Conservation (phyloP, 2,797 vertebrate species). For the Lithobates pipiens region DNA sequence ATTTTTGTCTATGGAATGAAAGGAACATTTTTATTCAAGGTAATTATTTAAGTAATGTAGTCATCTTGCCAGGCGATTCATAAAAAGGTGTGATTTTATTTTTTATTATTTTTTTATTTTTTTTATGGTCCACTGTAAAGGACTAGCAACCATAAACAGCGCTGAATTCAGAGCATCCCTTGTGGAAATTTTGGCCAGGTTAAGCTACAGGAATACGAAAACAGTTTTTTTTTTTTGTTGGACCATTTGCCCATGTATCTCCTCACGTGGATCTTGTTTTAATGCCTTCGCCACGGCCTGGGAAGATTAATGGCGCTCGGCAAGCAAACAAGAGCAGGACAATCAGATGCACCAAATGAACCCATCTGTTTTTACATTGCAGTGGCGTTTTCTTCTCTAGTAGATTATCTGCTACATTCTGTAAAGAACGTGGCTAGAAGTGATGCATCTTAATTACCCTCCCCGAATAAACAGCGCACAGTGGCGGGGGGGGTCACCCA, state of each 20-base stretch:
- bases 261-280: neutral
- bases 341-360: neutral
- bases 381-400: neutral
- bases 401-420: neutral
- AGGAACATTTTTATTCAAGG: too few species aligned
- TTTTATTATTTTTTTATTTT: too few species aligned
- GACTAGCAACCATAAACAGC: neutral
- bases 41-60: too few species aligned
- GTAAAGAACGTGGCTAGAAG: neutral
- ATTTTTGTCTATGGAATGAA: too few species aligned
- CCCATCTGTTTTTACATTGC: neutral
- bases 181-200: neutral
- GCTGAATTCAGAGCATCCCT: neutral
- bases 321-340: neutral
- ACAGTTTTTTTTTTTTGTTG: neutral
- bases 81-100: too few species aligned
- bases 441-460: slow-evolving; percentile 4
- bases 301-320: slow-evolving; percentile 14
- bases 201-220: neutral
- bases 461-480: neutral
- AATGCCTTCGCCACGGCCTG: neutral
- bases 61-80: too few species aligned
- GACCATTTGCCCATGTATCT: neutral
- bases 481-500: neutral
- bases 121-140: too few species aligned